Conservation (phyloP, 2,113 vertebrate species). For the Microtus richardsoni region DNA sequence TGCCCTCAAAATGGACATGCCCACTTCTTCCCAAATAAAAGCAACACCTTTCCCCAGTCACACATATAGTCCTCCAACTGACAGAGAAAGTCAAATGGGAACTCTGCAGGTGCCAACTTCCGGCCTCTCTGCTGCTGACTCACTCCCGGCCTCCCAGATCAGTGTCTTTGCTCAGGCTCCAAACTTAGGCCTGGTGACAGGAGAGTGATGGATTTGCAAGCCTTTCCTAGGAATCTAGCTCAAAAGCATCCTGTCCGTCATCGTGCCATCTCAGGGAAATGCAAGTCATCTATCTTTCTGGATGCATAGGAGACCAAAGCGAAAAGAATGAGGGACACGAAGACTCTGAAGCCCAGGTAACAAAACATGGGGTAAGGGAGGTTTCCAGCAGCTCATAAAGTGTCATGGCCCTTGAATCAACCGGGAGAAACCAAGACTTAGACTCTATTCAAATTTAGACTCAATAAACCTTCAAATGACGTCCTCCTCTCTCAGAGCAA, state of each 20-base stretch:
- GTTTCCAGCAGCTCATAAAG: background rate
- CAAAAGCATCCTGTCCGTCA: background rate
- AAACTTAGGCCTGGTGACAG: background rate
- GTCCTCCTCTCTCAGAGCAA: background rate
- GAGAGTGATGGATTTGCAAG: background rate
- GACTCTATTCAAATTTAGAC: background rate
- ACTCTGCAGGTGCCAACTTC: background rate
- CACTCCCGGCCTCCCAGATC: background rate
- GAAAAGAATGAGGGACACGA: background rate
- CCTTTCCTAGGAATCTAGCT: background rate
- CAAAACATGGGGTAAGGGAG: background rate
- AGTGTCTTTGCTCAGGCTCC: background rate
- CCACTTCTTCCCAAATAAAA: background rate
- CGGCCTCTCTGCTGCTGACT: background rate
- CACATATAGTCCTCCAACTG: background rate
- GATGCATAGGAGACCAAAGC: background rate
- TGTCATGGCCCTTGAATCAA: background rate
- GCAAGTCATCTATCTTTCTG: background rate
- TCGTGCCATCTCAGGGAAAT: background rate
- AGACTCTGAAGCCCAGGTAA: background rate
- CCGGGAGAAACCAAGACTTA: background rate
- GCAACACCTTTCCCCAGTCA: background rate
- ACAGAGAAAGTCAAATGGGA: background rate
- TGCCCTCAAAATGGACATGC: background rate
- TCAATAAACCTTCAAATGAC: background rate